These are phyloP conservation scores for Neodontobutis hainanensis DNA, from an alignment of 2,113 vertebrate species.

Conservation along the genomic window DNA sequence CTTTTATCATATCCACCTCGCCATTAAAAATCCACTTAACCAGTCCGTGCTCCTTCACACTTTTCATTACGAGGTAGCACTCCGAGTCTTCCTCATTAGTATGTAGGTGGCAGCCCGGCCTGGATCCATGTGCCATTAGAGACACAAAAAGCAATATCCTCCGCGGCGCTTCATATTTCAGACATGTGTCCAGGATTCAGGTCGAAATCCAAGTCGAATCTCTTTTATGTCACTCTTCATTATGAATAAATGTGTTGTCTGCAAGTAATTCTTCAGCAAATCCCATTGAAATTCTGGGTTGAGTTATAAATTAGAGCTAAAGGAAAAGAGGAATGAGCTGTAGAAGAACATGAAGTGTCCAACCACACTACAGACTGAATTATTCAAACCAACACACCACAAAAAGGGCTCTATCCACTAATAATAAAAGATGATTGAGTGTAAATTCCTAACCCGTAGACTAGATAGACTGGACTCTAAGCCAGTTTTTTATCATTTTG, in stretches of 20 bases:
- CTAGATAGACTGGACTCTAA: too few relatives aligned
- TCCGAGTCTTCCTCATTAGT: constrained; percentile 35
- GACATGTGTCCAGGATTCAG: constrained; percentile 1
- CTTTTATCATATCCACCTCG: constrained; percentile 35
- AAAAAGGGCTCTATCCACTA: too few relatives aligned
- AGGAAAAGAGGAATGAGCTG: constrained; percentile 1
- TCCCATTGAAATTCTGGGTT: constrained; percentile 27
- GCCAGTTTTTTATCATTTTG: too few relatives aligned
- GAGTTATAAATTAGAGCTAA: background rate
- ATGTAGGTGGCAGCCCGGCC: constrained; percentile 13
- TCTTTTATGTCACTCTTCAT: constrained; percentile 35
- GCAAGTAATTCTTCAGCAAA: constrained; percentile 20
- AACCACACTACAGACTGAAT: constrained; percentile 2
- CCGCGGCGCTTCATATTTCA: background rate
- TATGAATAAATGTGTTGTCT: constrained; percentile 25
- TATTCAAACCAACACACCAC: constrained; percentile 15
- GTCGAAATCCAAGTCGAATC: constrained; percentile 24
- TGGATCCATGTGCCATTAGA: constrained; percentile 38
- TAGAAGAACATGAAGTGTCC: background rate
- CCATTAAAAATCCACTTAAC: constrained; percentile 60
- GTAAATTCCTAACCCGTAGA: too few relatives aligned
- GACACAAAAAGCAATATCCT: constrained; percentile 34
- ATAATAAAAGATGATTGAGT: too few relatives aligned
- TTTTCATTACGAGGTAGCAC: constrained; percentile 42
- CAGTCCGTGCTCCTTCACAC: constrained; percentile 26